phyloP scores from a whole-genome alignment of 2,113 vertebrate species.

The Motacilla alba region DNA sequence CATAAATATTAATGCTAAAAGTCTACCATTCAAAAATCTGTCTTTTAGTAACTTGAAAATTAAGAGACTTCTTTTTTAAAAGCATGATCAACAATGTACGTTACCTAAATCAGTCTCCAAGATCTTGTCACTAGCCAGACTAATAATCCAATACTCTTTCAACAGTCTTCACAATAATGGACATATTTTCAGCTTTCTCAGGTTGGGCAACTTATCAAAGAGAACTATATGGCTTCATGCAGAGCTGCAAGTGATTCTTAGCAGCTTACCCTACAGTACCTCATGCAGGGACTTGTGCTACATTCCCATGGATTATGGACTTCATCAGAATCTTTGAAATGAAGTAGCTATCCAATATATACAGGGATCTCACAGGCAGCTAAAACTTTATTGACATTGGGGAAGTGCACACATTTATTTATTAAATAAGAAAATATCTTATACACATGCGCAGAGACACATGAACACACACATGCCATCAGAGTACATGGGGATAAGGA shows the following conservation, averaged over 20 bases:
- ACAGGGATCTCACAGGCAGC: background rate
- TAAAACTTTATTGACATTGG: constrained; percentile 47
- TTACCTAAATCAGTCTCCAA: background rate
- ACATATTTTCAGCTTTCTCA: constrained; percentile 66
- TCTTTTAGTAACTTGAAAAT: background rate
- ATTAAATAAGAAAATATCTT: constrained; percentile 16
- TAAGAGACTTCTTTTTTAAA: background rate
- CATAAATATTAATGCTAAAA: background rate
- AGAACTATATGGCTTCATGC: constrained; percentile 47
- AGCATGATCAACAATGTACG: background rate
- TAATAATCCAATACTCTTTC: constrained; percentile 21
- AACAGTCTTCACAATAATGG: constrained; percentile 40
- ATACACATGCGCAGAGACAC: background rate
- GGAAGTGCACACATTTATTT: constrained; percentile 27
- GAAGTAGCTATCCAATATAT: constrained; percentile 32
- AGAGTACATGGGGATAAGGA: constrained; percentile 8
- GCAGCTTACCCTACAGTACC: constrained; percentile 22
- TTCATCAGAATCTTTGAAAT: constrained; percentile 61
- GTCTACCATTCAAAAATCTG: background rate
- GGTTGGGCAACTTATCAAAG: constrained; percentile 58
- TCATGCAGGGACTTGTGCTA: constrained; percentile 52
- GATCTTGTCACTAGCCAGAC: background rate
- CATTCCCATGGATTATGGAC: constrained; percentile 47
- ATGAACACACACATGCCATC: background rate
- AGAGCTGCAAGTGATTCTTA: constrained; percentile 67